Conservation (phyloP, 2,888 invertebrate species). For the Ochropleura leucogaster region DNA sequence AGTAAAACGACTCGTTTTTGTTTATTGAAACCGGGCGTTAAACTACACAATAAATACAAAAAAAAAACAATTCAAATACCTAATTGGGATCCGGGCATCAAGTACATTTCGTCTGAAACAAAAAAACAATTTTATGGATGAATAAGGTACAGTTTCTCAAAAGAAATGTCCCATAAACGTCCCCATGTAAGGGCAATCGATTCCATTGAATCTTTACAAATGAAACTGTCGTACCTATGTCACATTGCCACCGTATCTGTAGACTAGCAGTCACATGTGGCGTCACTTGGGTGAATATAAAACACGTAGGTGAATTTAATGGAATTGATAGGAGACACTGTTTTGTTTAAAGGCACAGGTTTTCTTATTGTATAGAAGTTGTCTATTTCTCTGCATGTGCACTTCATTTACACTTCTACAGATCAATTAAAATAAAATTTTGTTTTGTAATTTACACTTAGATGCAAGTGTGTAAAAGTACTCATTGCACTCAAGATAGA, state of each 20-base stretch:
- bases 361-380: background rate
- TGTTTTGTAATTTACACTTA: no score
- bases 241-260: slow-evolving; percentile 22
- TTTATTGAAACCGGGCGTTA: no score
- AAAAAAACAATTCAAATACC: slow-evolving; percentile 39
- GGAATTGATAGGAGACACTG: background rate
- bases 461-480: background rate
- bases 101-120: slow-evolving; percentile 61
- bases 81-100: slow-evolving; percentile 60
- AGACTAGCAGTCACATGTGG: slow-evolving; percentile 7
- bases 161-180: slow-evolving; percentile 28
- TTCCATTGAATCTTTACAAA: slow-evolving; percentile 49
- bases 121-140: slow-evolving; percentile 44
- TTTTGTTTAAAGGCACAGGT: background rate
- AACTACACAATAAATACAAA: slow-evolving; percentile 18
- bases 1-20: no score
- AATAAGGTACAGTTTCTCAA: slow-evolving; percentile 25
- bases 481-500: background rate
- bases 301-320: background rate
- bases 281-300: slow-evolving; percentile 1
- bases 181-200: slow-evolving; percentile 40
- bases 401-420: background rate
- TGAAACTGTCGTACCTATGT: slow-evolving; percentile 57
- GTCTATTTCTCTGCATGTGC: background rate
- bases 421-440: no score